Percentiles rank a stretch among this genome's conserved stretches.
Conservation (phyloP, 1,140 invertebrate genomes). For the Drosophila repletoides region DNA sequence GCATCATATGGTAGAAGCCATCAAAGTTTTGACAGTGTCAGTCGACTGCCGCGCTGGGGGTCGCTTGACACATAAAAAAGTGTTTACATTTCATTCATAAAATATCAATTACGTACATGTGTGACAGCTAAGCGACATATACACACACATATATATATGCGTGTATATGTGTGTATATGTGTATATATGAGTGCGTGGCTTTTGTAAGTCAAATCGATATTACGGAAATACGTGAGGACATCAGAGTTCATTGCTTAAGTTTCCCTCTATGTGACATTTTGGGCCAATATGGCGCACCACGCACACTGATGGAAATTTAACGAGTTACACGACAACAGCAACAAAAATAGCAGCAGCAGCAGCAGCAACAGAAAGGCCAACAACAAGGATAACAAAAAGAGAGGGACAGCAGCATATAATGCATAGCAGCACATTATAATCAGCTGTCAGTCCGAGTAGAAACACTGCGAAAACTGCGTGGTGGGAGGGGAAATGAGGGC, state of each 20-base stretch:
- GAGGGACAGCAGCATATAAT: conserved; percentile 30
- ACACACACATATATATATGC: conserved; percentile 11
- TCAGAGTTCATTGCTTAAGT: conserved; percentile 73
- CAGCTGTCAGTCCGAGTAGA: conserved; percentile 48
- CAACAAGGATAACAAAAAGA: not conserved
- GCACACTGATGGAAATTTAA: conserved; percentile 77
- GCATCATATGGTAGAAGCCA: conserved; percentile 16
- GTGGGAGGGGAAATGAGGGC: not conserved
- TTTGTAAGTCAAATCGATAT: conserved; percentile 77
- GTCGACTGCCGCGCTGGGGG: not conserved
- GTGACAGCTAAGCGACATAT: conserved; percentile 60
- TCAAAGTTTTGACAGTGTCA: conserved; percentile 24
- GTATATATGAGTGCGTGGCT: conserved; percentile 42
- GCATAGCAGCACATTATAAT: conserved; percentile 66
- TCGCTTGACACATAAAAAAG: conserved; percentile 62
- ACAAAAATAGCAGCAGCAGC: not conserved
- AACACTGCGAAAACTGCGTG: not conserved
- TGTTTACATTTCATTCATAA: conserved; percentile 80
- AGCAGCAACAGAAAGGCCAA: conserved; percentile 18
- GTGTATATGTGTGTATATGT: not conserved
- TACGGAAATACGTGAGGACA: conserved; percentile 77
- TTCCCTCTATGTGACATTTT: conserved; percentile 59
- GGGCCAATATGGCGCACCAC: conserved; percentile 70
- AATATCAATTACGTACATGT: conserved; percentile 78
- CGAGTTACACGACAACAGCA: conserved; percentile 59